Evolutionary conservation across 2,797 vertebrate species (phyloP).

Genomic region (Periophthalmus magnuspinnatus): DNA sequence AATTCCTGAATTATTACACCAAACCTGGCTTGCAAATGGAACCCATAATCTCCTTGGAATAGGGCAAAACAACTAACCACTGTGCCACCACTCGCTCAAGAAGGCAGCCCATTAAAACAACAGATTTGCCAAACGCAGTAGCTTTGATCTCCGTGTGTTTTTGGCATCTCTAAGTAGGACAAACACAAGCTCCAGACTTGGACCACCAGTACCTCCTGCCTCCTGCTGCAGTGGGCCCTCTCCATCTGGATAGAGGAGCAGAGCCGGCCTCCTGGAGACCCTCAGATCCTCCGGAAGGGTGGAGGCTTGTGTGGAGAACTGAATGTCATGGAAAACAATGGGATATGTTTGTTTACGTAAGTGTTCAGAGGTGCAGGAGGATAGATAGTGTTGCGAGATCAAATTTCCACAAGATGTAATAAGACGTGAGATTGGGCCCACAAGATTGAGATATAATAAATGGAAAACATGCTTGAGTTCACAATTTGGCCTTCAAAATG

Average conservation of each 20-base stretch:
- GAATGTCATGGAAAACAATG: not conserved
- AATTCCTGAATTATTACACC: too few relatives aligned
- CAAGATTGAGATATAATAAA: too few relatives aligned
- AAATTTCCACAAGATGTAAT: too few relatives aligned
- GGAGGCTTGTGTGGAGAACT: not conserved
- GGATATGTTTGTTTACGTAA: too few relatives aligned
- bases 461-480: too few relatives aligned
- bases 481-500: too few relatives aligned
- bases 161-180: conserved; percentile 39
- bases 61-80: not conserved
- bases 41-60: not conserved
- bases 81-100: not conserved
- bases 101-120: not conserved
- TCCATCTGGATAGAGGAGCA: conserved; percentile 47
- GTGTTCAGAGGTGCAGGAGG: too few relatives aligned
- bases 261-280: conserved; percentile 40
- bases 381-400: too few relatives aligned
- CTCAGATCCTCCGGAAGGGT: conserved; percentile 17
- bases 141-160: conserved; percentile 35
- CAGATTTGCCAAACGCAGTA: not conserved
- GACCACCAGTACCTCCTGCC: conserved; percentile 52
- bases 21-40: too few relatives aligned
- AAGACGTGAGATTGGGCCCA: too few relatives aligned
- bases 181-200: conserved; percentile 47
- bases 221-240: conserved; percentile 48